A percentile compares a stretch with the other conserved stretches of the same genome.
Conservation (phyloP, 1,140 invertebrate genomes). For the Saccostrea glomerata region DNA sequence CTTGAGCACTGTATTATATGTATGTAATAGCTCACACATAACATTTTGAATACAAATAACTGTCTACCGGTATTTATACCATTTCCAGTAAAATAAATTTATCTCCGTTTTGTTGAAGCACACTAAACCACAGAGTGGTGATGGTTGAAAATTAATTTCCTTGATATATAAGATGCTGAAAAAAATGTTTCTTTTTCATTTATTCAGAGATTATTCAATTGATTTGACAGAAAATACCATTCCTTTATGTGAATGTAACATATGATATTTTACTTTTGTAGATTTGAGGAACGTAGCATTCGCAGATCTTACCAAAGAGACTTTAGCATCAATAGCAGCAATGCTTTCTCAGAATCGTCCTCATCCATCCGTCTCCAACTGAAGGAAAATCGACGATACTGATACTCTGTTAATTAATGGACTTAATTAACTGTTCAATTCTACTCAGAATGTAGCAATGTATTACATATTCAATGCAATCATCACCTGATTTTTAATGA, state of each 20-base stretch:
- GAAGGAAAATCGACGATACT: slow-evolving; percentile 41
- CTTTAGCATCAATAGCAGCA: slow-evolving; percentile 50
- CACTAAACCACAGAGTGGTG: too few relatives aligned
- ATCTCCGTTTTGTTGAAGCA: neutral
- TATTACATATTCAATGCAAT: too few relatives aligned
- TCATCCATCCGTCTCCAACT: slow-evolving; percentile 56
- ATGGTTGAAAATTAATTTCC: too few relatives aligned
- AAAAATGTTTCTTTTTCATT: too few relatives aligned
- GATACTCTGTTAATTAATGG: slow-evolving; percentile 6
- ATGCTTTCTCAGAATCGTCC: slow-evolving; percentile 49
- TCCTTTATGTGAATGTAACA: too few relatives aligned
- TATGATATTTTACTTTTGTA: neutral
- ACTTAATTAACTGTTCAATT: neutral
- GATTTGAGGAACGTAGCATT: slow-evolving; percentile 43
- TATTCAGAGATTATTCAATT: too few relatives aligned
- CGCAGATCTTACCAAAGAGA: slow-evolving; percentile 21
- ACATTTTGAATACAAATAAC: neutral
- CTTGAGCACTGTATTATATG: neutral
- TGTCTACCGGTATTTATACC: neutral
- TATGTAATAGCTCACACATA: neutral
- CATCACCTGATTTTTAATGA: neutral
- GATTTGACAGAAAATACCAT: too few relatives aligned
- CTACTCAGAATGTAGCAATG: neutral
- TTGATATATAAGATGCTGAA: too few relatives aligned
- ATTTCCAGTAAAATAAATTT: neutral